A percentile compares a stretch with the other conserved stretches of the same genome.
phyloP scores from a whole-genome alignment of 2,797 vertebrate genomes.

The Peromyscus attwateri region DNA sequence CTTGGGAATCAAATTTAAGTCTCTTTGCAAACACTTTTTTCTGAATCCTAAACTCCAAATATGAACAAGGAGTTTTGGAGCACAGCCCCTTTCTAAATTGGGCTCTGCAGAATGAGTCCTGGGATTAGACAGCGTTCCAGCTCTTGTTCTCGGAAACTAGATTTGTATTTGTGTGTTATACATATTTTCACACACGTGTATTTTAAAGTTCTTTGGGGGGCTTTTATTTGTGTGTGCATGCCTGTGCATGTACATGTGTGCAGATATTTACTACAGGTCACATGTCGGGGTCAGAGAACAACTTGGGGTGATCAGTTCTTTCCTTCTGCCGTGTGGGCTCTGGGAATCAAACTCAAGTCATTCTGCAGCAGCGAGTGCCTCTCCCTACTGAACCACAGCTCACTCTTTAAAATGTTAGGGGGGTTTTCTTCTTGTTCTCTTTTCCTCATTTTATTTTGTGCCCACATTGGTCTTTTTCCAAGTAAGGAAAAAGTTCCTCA shows the following conservation, averaged over 20 bases:
- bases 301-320: not conserved
- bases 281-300: not conserved
- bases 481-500: constrained; percentile 43
- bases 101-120: not conserved
- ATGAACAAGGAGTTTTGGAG: not conserved
- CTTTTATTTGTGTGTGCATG: not conserved
- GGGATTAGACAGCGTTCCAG: constrained; percentile 30
- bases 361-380: not conserved
- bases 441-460: constrained; percentile 31
- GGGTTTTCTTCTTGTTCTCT: not conserved
- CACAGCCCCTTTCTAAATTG: constrained; percentile 36
- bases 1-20: constrained; percentile 35
- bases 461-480: constrained; percentile 51
- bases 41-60: constrained; percentile 20
- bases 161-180: constrained; percentile 1
- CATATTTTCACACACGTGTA: not conserved
- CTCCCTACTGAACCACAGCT: not conserved
- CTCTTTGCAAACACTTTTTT: not conserved
- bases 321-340: not conserved
- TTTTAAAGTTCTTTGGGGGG: not conserved
- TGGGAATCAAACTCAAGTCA: not conserved
- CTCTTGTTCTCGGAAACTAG: not conserved
- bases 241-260: not conserved
- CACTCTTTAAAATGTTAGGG: not conserved
- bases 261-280: not conserved